Evolutionary conservation across 2,888 invertebrate genomes (phyloP).

Genomic region (Ecdyonurus torrentis): DNA sequence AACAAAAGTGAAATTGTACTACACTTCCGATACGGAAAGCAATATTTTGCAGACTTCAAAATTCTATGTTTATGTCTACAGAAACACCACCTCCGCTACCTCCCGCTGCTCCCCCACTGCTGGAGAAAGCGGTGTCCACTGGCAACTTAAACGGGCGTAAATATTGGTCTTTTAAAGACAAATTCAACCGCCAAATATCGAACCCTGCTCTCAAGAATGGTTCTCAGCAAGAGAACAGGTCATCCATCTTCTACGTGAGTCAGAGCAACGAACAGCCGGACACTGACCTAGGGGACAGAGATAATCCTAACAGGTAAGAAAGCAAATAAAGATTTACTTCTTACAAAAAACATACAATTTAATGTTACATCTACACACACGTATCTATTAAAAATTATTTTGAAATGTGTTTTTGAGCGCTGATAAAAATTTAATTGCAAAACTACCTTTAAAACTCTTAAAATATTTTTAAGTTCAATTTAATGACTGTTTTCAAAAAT

Average conservation of each 20-base stretch:
- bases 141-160: conserved; percentile 16
- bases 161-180: conserved; percentile 41
- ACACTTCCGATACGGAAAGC: too few relatives aligned
- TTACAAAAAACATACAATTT: too few relatives aligned
- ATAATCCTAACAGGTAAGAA: not conserved
- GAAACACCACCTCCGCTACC: conserved; percentile 4
- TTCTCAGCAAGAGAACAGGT: conserved; percentile 18
- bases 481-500: too few relatives aligned
- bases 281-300: conserved; percentile 1
- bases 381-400: not conserved
- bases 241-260: conserved; percentile 8
- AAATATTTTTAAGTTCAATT: not conserved
- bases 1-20: too few relatives aligned
- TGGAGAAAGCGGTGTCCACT: conserved; percentile 13
- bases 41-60: too few relatives aligned
- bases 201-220: conserved; percentile 31
- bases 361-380: not conserved
- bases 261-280: not conserved
- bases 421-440: too few relatives aligned
- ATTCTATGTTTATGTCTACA: not conserved
- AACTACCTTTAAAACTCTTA: too few relatives aligned
- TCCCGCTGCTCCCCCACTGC: conserved; percentile 11
- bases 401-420: not conserved
- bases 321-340: not conserved
- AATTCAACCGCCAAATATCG: conserved; percentile 41